phyloP scores from a whole-genome alignment of 2,888 invertebrate genomes.

The Cynaeus angustus region DNA sequence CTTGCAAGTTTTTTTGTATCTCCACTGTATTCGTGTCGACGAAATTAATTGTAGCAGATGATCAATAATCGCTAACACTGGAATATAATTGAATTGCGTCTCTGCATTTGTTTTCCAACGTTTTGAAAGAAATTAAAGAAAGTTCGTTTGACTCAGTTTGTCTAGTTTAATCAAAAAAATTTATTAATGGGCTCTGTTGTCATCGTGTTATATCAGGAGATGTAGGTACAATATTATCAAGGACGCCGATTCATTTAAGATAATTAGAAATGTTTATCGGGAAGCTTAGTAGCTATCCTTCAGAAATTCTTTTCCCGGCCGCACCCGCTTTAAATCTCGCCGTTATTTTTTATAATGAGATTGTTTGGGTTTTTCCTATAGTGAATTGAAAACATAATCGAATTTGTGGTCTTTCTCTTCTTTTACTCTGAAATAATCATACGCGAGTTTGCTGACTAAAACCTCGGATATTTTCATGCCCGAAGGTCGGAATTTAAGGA shows the following conservation, averaged over 20 bases:
- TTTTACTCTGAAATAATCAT: slow-evolving; percentile 6
- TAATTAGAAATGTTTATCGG: too few relatives aligned
- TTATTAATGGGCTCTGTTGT: too few relatives aligned
- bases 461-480: slow-evolving; percentile 1
- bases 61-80: slow-evolving; percentile 32
- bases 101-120: slow-evolving; percentile 12
- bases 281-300: neutral
- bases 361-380: slow-evolving; percentile 14
- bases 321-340: slow-evolving; percentile 1
- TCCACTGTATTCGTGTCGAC: slow-evolving; percentile 18
- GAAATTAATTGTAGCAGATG: slow-evolving; percentile 40
- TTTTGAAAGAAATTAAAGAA: slow-evolving; percentile 14
- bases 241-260: too few relatives aligned
- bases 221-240: too few relatives aligned
- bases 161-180: too few relatives aligned
- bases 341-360: slow-evolving; percentile 9
- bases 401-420: slow-evolving; percentile 3
- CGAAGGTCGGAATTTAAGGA: slow-evolving; percentile 10
- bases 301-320: neutral
- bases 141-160: neutral
- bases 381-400: slow-evolving; percentile 20
- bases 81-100: slow-evolving; percentile 29
- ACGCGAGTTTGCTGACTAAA: neutral
- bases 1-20: slow-evolving; percentile 20
- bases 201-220: too few relatives aligned